phyloP scores from a whole-genome alignment of 2,113 vertebrate species.

The Oryzias curvinotus region DNA sequence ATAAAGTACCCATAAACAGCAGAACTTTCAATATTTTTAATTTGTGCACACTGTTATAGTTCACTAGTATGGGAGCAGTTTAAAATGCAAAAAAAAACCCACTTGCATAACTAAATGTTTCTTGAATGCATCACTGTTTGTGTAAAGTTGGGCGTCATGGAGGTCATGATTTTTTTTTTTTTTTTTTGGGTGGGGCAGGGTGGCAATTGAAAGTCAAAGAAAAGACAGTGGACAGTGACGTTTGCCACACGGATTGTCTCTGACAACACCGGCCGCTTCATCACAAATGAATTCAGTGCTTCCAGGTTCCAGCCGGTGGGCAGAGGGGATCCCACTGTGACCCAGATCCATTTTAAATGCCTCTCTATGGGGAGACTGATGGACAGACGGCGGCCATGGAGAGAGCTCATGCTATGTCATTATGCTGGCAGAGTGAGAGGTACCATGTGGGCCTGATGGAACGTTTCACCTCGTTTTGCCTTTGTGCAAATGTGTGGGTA shows the following conservation, averaged over 20 bases:
- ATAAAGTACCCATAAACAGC: too few relatives aligned
- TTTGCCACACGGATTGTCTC: slow-evolving; percentile 34
- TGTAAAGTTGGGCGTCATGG: too few relatives aligned
- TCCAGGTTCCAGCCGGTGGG: slow-evolving; percentile 48
- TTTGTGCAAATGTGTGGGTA: slow-evolving; percentile 27
- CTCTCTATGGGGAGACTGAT: slow-evolving; percentile 50
- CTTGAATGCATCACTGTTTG: too few relatives aligned
- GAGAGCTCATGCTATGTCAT: slow-evolving; percentile 28
- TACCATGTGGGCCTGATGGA: slow-evolving; percentile 39
- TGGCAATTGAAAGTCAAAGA: not conserved
- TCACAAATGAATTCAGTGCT: slow-evolving; percentile 45
- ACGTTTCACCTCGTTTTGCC: slow-evolving; percentile 48
- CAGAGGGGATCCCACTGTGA: slow-evolving; percentile 65
- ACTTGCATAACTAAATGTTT: too few relatives aligned
- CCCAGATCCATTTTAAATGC: slow-evolving; percentile 70
- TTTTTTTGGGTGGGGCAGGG: too few relatives aligned
- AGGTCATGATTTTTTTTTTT: too few relatives aligned
- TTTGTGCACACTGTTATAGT: too few relatives aligned
- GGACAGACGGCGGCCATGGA: slow-evolving; percentile 41
- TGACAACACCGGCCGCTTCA: slow-evolving; percentile 21
- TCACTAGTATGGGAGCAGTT: too few relatives aligned
- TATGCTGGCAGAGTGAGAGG: slow-evolving; percentile 44
- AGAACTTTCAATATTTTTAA: too few relatives aligned
- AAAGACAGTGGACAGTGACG: slow-evolving; percentile 12
- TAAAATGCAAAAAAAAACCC: too few relatives aligned